Percentiles rank a stretch among this genome's conserved stretches.
Conservation (phyloP, 2,888 invertebrate species). For the Pasiphila rectangulata region DNA sequence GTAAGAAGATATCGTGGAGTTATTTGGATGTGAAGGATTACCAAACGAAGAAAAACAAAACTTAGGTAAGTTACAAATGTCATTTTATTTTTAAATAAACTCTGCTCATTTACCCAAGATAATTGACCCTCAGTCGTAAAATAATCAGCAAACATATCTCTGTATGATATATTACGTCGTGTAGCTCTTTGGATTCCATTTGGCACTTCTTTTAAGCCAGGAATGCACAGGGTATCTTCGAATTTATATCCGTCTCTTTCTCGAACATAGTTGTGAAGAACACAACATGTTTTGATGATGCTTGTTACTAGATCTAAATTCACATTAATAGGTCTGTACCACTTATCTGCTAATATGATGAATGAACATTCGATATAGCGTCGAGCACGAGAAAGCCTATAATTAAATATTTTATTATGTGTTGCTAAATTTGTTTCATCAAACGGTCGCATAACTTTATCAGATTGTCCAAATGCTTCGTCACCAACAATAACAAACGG, state of each 20-base stretch:
- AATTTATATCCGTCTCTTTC: conserved; percentile 2
- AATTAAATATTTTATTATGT: too few species aligned
- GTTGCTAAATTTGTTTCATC: conserved; percentile 1
- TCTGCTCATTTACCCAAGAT: not conserved
- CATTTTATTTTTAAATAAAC: not conserved
- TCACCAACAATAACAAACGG: too few species aligned
- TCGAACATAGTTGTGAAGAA: conserved; percentile 6
- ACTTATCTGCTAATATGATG: too few species aligned
- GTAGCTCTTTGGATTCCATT: not conserved
- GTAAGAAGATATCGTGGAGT: not conserved
- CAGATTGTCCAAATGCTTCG: too few species aligned
- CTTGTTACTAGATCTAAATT: too few species aligned
- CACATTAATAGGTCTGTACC: too few species aligned
- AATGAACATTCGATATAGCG: not conserved
- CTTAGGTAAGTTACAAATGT: not conserved
- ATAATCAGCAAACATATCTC: not conserved
- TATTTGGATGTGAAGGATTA: not conserved
- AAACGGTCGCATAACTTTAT: conserved; percentile 6
- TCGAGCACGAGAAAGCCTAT: not conserved
- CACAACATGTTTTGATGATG: conserved; percentile 11
- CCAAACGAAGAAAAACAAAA: not conserved
- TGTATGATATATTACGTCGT: too few species aligned
- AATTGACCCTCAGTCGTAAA: not conserved
- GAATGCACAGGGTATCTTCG: conserved; percentile 1
- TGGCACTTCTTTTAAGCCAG: conserved; percentile 1